Percentiles rank a stretch among this genome's conserved stretches.
Evolutionary conservation across 2,113 vertebrate genomes (phyloP).

Genomic region (Globicephala melas): DNA sequence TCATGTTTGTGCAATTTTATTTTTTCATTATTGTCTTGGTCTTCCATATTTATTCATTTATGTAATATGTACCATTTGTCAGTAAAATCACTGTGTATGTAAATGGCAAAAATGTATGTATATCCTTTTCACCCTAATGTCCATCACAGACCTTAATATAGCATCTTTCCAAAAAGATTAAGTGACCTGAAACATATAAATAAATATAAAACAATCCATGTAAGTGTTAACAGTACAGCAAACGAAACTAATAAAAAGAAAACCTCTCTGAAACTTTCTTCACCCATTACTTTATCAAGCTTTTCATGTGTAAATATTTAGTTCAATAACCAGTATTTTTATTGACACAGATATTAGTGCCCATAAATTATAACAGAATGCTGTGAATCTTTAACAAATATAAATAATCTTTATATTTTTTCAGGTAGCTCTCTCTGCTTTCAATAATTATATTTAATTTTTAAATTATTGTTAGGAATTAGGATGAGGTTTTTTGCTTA

Average conservation of each 20-base stretch:
- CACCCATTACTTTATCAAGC: neutral
- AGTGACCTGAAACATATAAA: constrained; percentile 51
- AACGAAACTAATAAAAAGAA: neutral
- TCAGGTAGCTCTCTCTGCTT: neutral
- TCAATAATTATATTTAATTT: neutral
- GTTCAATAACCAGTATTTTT: neutral
- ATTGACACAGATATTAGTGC: neutral
- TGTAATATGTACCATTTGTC: constrained; percentile 71
- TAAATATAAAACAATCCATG: constrained; percentile 26
- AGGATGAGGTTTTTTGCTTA: neutral
- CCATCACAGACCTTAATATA: constrained; percentile 1
- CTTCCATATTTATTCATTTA: constrained; percentile 67
- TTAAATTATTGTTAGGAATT: neutral
- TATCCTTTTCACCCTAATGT: constrained; percentile 36
- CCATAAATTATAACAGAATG: neutral
- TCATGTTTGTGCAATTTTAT: constrained; percentile 63
- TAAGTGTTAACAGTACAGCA: constrained; percentile 2
- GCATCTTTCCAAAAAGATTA: constrained; percentile 24
- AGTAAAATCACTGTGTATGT: constrained; percentile 67
- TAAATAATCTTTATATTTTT: neutral
- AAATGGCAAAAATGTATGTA: constrained; percentile 57
- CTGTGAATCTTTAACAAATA: neutral
- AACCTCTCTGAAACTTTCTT: neutral
- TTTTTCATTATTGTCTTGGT: constrained; percentile 73
- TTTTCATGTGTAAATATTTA: neutral